These are phyloP conservation scores for Drosophila neoperkinsi DNA, from an alignment of 2,888 invertebrate species.

Conservation along the genomic window DNA sequence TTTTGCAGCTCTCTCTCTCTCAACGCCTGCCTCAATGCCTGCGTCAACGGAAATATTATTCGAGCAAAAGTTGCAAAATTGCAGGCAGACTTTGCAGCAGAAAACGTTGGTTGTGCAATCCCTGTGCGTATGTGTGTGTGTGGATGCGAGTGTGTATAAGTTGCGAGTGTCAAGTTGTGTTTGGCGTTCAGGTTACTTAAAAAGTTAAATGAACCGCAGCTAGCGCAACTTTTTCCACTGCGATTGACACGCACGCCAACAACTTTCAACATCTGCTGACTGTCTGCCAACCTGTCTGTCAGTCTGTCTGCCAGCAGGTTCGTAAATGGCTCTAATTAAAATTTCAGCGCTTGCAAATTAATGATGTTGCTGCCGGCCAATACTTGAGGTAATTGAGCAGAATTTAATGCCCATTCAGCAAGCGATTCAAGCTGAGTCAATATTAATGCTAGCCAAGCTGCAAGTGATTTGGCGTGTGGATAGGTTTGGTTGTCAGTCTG, in stretches of 20 bases:
- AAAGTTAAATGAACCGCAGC: conserved; percentile 66
- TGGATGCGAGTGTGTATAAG: not conserved
- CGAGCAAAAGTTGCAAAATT: conserved; percentile 54
- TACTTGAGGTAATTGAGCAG: conserved; percentile 46
- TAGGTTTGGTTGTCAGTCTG: not conserved
- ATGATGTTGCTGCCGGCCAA: conserved; percentile 53
- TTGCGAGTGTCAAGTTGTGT: conserved; percentile 54
- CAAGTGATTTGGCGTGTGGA: not conserved
- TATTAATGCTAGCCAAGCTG: conserved; percentile 19
- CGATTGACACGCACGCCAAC: conserved; percentile 49
- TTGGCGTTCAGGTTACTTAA: conserved; percentile 38
- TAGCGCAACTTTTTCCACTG: conserved; percentile 60
- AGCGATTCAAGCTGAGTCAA: conserved; percentile 49
- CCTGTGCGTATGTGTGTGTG: not conserved
- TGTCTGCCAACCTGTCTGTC: not conserved
- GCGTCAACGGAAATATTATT: conserved; percentile 70
- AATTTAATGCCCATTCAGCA: conserved; percentile 40
- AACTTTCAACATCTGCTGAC: not conserved
- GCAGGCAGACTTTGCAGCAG: conserved; percentile 44
- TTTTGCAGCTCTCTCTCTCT: not conserved
- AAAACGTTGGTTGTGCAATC: conserved; percentile 38
- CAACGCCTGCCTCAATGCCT: not conserved
- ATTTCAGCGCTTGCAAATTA: conserved; percentile 60
- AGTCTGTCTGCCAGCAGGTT: conserved; percentile 3
- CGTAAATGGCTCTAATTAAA: conserved; percentile 62